Conservation (phyloP, 2,797 vertebrate genomes). For the Pagetopsis macropterus region DNA sequence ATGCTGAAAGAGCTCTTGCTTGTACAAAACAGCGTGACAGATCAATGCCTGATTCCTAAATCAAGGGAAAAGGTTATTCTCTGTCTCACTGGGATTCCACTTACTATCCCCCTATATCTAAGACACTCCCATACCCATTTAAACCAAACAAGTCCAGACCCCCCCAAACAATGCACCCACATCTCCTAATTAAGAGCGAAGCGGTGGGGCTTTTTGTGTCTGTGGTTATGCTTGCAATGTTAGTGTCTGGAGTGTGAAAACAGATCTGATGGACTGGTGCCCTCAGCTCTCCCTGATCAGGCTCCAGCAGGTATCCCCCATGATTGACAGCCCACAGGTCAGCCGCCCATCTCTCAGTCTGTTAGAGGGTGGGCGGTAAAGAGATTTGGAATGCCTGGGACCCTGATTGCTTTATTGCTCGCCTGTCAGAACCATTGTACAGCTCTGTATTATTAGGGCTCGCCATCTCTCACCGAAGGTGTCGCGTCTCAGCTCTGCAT, state of each 20-base stretch:
- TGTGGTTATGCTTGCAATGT: conserved; percentile 81
- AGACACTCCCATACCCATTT: conserved; percentile 79
- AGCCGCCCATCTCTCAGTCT: conserved; percentile 84
- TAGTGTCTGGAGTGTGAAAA: conserved; percentile 85
- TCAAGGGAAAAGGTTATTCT: conserved; percentile 97
- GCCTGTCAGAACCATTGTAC: conserved; percentile 87
- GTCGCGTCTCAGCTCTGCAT: conserved; percentile 81
- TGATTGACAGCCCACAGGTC: conserved; percentile 88
- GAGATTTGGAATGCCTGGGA: conserved; percentile 86
- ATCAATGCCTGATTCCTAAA: conserved; percentile 95
- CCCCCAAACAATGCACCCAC: conserved; percentile 56
- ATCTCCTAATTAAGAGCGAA: conserved; percentile 85
- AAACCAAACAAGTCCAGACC: conserved; percentile 76
- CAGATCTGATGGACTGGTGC: conserved; percentile 85
- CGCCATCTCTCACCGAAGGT: conserved; percentile 83
- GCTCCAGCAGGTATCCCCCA: conserved; percentile 84
- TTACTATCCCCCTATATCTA: conserved; percentile 77
- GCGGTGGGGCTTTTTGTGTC: conserved; percentile 78
- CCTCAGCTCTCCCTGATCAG: conserved; percentile 82
- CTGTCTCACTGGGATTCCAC: conserved; percentile 89
- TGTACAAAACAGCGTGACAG: conserved; percentile 96
- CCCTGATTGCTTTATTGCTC: conserved; percentile 87
- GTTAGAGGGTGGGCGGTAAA: conserved; percentile 85
- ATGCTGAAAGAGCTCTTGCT: conserved; percentile 90
- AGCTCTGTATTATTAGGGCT: conserved; percentile 85